Base-by-base conservation (phyloP, 1,140 invertebrate species). In the Camponotus vicinus region DNA sequence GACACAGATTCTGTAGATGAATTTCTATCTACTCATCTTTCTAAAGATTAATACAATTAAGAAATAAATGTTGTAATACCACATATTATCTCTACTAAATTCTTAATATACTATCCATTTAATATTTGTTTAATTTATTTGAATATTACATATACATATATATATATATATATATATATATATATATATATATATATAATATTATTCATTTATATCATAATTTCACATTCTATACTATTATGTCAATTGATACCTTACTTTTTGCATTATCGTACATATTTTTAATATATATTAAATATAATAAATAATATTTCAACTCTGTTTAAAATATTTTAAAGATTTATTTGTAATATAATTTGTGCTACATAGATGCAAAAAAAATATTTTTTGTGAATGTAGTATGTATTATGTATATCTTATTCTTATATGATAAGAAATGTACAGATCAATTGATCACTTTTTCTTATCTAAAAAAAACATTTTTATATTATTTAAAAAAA, bases 1-100 rank as follows among this genome's bases (percentile, higher is more conserved):
- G 98, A 99, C 94, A 99, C 98, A 7, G 98, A 99, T 93, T 98
- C 98, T 13, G 97, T 99, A 0, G 98, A 99, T 95, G 98, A 99
- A 95, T 99, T 99, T 95, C 96, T 99, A 52, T 97, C 97, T 57
- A 98, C 98, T 57, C 97, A 98, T 96, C 95, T 99, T 85, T 93
- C 96, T 57, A 92, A 95, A 66, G 95, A 96, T 79, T 93, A 85
- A 76, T 66, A 79, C 86, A 85, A 70, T 34, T 69, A 37, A 15
- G 66, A 27, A 64, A 78, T 67, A n/a, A n/a, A 34, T 71, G 85
- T 80, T 84, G 55, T 42, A 77, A 32, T 67, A 73, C 32, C 21
- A 21, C 0, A 77, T 52, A 32, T 42, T 21, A 13, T 59, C 63
- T 55, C 18, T 76, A 59, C 70, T 70, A 27, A 61, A 69, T 66